phyloP scores from a whole-genome alignment of 2,113 vertebrate genomes.

The Oryzias woworae region DNA sequence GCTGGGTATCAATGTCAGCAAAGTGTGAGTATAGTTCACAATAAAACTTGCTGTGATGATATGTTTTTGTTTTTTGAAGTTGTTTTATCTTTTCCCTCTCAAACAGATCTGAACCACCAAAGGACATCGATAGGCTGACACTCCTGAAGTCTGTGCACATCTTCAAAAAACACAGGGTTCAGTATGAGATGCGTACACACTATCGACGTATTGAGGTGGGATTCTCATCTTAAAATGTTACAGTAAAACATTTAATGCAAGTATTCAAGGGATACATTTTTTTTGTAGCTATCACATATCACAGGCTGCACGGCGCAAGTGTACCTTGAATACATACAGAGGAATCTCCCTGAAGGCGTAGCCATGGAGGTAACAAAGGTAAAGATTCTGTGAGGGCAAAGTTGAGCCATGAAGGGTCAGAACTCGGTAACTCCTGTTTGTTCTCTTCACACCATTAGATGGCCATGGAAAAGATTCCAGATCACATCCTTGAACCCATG shows the following conservation, averaged over 20 bases:
- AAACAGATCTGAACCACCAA: slow-evolving; percentile 81
- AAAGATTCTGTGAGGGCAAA: slow-evolving; percentile 12
- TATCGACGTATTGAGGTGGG: slow-evolving; percentile 87
- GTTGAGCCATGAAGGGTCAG: background rate
- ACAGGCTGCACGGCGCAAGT: slow-evolving; percentile 89
- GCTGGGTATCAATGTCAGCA: slow-evolving; percentile 84
- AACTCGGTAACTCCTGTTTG: background rate
- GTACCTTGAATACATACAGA: slow-evolving; percentile 94
- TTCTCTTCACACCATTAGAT: slow-evolving; percentile 72
- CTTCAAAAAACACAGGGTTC: slow-evolving; percentile 96
- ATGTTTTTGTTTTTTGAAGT: background rate
- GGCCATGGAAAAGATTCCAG: slow-evolving; percentile 86
- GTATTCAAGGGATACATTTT: background rate
- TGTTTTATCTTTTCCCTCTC: slow-evolving; percentile 24
- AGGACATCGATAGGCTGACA: slow-evolving; percentile 84
- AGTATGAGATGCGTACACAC: slow-evolving; percentile 97
- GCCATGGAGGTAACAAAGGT: slow-evolving; percentile 96
- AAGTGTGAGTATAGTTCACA: slow-evolving; percentile 83
- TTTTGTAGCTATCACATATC: slow-evolving; percentile 81
- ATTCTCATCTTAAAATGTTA: background rate
- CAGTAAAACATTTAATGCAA: background rate
- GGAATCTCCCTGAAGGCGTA: slow-evolving; percentile 95
- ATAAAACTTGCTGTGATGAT: background rate
- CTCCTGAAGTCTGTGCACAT: slow-evolving; percentile 95
- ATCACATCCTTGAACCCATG: slow-evolving; percentile 87